Evolutionary conservation across 2,797 vertebrate genomes (phyloP).

Genomic region (Dermochelys coriacea): DNA sequence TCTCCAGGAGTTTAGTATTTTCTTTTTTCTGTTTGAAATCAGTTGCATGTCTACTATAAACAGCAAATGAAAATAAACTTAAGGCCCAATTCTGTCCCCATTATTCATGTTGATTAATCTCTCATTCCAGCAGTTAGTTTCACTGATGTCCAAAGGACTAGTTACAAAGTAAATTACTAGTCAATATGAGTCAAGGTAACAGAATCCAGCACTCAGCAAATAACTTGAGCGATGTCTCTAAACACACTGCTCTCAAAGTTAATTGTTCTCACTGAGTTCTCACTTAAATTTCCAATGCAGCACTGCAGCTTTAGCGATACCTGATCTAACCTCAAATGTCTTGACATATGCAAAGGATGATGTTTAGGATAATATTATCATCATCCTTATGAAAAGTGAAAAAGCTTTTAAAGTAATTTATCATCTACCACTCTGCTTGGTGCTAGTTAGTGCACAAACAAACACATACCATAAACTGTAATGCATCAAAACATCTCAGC

Average conservation of each 20-base stretch:
- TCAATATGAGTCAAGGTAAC: neutral
- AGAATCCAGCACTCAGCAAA: fast-evolving
- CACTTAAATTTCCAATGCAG: neutral
- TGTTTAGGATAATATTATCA: neutral
- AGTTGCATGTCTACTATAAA: neutral
- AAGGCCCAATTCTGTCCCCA: neutral
- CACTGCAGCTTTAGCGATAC: neutral
- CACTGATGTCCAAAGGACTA: neutral
- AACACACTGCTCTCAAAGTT: neutral
- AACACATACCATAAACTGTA: neutral
- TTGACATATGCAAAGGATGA: neutral
- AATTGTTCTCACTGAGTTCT: neutral
- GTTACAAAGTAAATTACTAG: neutral
- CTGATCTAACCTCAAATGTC: neutral
- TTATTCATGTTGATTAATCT: neutral
- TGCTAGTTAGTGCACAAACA: neutral
- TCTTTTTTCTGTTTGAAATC: neutral
- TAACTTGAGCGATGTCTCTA: neutral
- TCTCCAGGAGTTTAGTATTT: neutral
- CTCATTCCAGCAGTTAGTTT: neutral
- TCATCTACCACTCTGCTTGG: neutral
- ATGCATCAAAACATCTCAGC: neutral
- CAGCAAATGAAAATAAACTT: neutral
- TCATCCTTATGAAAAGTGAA: neutral
- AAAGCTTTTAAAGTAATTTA: constrained; percentile 1